A percentile compares a stretch with the other conserved stretches of the same genome.
phyloP scores from a whole-genome alignment of 2,888 invertebrate species.

The Ophion ellenae region DNA sequence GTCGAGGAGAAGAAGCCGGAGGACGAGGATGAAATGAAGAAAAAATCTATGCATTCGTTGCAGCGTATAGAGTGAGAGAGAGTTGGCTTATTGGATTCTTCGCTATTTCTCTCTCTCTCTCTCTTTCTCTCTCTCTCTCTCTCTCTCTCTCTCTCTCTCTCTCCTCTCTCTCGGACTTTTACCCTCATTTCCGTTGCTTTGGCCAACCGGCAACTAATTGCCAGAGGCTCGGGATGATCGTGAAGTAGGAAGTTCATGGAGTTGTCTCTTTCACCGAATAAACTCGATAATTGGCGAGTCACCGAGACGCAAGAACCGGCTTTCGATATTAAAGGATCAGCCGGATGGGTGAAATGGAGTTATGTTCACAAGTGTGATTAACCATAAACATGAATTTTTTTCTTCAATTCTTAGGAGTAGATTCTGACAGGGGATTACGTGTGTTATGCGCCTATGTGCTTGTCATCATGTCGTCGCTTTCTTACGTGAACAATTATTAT shows the following conservation, averaged over 20 bases:
- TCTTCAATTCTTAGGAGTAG: neutral
- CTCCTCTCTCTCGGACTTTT: constrained; percentile 14
- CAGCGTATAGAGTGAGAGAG: neutral
- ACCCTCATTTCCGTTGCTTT: constrained; percentile 30
- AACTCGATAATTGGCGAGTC: constrained; percentile 73
- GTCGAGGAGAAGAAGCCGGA: constrained; percentile 2
- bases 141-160: constrained; percentile 26
- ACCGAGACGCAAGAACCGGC: constrained; percentile 41
- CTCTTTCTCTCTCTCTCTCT: too few relatives aligned
- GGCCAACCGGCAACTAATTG: constrained; percentile 64
- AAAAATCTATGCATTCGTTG: constrained; percentile 10
- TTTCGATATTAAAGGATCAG: constrained; percentile 36
- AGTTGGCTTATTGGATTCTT: constrained; percentile 28
- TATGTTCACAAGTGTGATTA: constrained; percentile 26
- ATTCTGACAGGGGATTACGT: too few relatives aligned
- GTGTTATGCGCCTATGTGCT: too few relatives aligned
- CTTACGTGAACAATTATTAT: too few relatives aligned
- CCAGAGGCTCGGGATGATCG: constrained; percentile 66
- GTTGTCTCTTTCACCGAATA: constrained; percentile 74
- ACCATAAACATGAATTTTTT: constrained; percentile 21
- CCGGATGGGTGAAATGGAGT: constrained; percentile 25
- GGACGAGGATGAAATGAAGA: neutral
- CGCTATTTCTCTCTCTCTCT: too few relatives aligned
- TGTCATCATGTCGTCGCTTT: too few relatives aligned
- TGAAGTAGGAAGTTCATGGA: constrained; percentile 75